Percentiles rank a stretch among this genome's conserved stretches.
Conservation (phyloP, 1,140 invertebrate species). For the Aphelenchoides avenae region DNA sequence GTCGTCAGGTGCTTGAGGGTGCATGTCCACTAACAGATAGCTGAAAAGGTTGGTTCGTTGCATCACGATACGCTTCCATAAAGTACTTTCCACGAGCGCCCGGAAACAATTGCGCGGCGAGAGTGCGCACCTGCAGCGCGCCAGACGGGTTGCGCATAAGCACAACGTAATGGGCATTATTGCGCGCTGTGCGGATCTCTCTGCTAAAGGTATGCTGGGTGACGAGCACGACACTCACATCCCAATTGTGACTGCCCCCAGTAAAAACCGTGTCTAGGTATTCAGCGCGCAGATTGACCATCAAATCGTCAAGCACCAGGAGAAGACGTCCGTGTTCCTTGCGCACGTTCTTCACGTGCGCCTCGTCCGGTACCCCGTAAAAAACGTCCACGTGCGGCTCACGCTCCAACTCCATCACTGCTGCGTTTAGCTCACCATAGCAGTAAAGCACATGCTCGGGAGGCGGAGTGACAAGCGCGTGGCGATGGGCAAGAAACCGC, state of each 20-base stretch:
- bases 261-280: conserved; percentile 33
- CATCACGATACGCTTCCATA: conserved; percentile 11
- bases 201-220: conserved; percentile 37
- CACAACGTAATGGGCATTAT: conserved; percentile 32
- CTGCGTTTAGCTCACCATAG: conserved; percentile 24
- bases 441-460: conserved; percentile 16
- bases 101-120: conserved; percentile 29
- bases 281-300: conserved; percentile 6
- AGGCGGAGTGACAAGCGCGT: neutral
- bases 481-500: conserved; percentile 1
- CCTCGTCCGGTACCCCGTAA: conserved; percentile 13
- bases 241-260: conserved; percentile 26
- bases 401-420: conserved; percentile 12
- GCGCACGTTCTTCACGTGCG: neutral
- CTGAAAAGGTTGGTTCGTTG: conserved; percentile 15
- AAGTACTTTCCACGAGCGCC: conserved; percentile 16
- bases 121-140: conserved; percentile 23
- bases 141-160: conserved; percentile 31
- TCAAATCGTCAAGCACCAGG: conserved; percentile 20
- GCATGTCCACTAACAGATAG: conserved; percentile 20
- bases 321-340: conserved; percentile 5
- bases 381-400: neutral
- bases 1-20: conserved; percentile 8
- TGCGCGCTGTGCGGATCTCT: conserved; percentile 25
- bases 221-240: conserved; percentile 20